These are phyloP conservation scores for Tricholaema leucomelas DNA, from an alignment of 2,113 vertebrate genomes.

Conservation along the genomic window DNA sequence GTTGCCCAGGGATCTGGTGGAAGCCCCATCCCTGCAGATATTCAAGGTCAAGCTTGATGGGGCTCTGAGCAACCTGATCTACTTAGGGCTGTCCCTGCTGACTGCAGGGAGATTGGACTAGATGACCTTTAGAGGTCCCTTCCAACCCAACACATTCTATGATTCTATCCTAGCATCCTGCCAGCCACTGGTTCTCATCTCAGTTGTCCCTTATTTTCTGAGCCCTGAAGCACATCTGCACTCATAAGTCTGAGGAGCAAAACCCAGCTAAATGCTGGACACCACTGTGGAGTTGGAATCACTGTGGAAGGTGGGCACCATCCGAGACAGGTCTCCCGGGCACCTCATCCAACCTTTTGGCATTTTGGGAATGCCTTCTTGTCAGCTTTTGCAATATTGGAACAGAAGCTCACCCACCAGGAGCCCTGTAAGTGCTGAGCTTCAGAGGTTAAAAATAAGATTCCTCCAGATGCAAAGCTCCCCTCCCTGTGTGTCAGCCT, in stretches of 20 bases:
- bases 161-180: background rate
- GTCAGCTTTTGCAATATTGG: background rate
- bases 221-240: background rate
- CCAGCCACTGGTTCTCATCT: background rate
- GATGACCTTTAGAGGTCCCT: too few relatives aligned
- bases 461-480: background rate
- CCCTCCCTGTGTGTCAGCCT: background rate
- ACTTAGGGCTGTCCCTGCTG: too few relatives aligned
- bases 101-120: too few relatives aligned
- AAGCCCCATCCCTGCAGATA: too few relatives aligned
- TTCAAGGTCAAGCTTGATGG: too few relatives aligned
- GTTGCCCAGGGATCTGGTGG: too few relatives aligned
- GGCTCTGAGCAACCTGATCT: too few relatives aligned
- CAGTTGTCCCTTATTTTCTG: background rate
- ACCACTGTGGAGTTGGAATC: background rate
- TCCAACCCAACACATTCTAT: too few relatives aligned
- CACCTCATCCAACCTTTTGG: background rate
- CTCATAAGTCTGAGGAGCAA: background rate
- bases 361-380: background rate
- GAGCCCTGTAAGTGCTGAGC: background rate
- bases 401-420: background rate
- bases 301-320: background rate
- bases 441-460: conserved; percentile 29
- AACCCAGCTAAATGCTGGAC: background rate
- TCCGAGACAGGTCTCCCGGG: background rate